Evolutionary conservation across 2,113 vertebrate species (phyloP).

Genomic region (Holacanthus passer): DNA sequence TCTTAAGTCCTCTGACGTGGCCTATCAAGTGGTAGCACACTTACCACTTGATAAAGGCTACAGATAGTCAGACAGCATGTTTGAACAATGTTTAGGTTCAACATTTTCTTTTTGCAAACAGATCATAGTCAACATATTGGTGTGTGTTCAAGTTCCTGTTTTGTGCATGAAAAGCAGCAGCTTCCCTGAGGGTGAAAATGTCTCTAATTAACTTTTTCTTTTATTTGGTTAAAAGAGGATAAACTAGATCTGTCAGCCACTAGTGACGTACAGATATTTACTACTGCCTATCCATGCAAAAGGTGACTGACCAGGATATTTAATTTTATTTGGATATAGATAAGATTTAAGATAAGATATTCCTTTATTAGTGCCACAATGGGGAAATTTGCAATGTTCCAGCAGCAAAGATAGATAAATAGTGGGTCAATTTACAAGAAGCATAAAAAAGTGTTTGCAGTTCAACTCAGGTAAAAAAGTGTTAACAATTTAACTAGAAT

Average conservation of each 20-base stretch:
- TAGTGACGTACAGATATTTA: neutral
- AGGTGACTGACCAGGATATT: neutral
- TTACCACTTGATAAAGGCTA: neutral
- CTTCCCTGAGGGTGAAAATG: neutral
- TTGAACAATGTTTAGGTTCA: neutral
- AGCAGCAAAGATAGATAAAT: too few relatives aligned
- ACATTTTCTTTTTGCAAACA: neutral
- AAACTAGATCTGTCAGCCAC: neutral
- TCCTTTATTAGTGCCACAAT: too few relatives aligned
- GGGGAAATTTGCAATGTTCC: too few relatives aligned
- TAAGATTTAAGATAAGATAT: too few relatives aligned
- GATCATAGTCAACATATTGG: neutral
- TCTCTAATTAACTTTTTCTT: neutral
- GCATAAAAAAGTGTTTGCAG: too few relatives aligned
- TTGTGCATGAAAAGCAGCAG: neutral
- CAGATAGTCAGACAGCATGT: neutral
- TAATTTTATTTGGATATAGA: neutral
- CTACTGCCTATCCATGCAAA: neutral
- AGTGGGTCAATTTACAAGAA: too few relatives aligned
- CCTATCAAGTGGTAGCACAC: too few relatives aligned
- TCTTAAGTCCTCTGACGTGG: too few relatives aligned
- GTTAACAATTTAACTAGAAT: too few relatives aligned
- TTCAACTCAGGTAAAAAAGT: too few relatives aligned
- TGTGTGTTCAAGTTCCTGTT: neutral
- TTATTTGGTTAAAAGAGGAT: neutral